Percentiles rank a stretch among this genome's conserved stretches.
Evolutionary conservation across 2,113 vertebrate species (phyloP).

Genomic region (Megaceryle torquata): DNA sequence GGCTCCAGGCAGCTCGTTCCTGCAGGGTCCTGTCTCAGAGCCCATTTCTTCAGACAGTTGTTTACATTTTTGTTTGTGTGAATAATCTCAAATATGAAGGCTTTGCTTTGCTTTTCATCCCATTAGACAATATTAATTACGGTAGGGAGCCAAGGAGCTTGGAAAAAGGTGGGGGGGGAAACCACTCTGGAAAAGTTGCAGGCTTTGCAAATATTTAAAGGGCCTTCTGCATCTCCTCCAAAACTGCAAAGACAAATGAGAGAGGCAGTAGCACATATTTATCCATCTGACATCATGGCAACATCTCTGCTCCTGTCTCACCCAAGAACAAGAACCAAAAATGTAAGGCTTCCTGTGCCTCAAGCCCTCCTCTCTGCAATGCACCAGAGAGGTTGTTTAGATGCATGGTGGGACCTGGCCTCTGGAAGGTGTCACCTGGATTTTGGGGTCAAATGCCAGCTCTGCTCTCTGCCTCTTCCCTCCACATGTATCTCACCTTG

Average conservation of each 20-base stretch:
- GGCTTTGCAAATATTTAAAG: slow-evolving; percentile 48
- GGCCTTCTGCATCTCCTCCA: slow-evolving; percentile 53
- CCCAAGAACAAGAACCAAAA: not conserved
- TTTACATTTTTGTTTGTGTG: slow-evolving; percentile 57
- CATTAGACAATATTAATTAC: slow-evolving; percentile 57
- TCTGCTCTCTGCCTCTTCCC: not conserved
- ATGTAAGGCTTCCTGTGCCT: not conserved
- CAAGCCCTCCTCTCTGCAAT: not conserved
- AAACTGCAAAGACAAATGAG: not conserved
- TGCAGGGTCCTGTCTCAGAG: not conserved
- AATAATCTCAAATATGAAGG: slow-evolving; percentile 58
- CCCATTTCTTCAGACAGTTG: slow-evolving; percentile 1
- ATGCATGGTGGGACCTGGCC: accelerated
- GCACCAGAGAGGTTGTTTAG: not conserved
- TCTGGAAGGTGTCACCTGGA: not conserved
- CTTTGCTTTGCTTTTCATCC: slow-evolving; percentile 32
- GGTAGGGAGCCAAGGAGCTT: slow-evolving; percentile 13
- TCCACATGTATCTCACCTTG: not conserved
- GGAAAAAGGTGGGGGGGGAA: not conserved
- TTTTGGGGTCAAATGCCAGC: not conserved
- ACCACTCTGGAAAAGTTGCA: not conserved
- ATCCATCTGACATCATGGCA: slow-evolving; percentile 31
- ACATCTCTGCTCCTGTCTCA: not conserved
- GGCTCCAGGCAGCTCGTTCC: not conserved
- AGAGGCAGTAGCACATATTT: slow-evolving; percentile 31